phyloP scores from a whole-genome alignment of 2,797 vertebrate genomes.

The Notolabrus celidotus region DNA sequence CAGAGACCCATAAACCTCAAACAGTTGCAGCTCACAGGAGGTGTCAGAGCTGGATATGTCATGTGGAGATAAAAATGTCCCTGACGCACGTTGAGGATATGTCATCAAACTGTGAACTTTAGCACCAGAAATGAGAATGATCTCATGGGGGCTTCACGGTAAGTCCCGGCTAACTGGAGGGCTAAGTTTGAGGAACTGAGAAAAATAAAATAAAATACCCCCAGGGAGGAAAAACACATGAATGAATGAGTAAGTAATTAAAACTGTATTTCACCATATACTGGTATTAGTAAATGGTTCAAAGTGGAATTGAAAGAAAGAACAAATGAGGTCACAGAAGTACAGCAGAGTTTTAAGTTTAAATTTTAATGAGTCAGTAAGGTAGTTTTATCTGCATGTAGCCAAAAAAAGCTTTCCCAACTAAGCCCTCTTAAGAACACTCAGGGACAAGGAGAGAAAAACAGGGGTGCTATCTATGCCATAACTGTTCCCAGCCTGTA shows the following conservation, averaged over 20 bases:
- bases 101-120: slow-evolving; percentile 54
- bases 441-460: background rate
- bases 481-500: background rate
- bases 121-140: slow-evolving; percentile 48
- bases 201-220: no score
- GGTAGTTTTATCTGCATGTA: no score
- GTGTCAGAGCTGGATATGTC: background rate
- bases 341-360: no score
- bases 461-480: background rate
- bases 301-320: no score
- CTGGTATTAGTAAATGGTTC: no score
- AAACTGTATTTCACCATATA: background rate
- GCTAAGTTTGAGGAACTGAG: slow-evolving; percentile 39
- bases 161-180: background rate
- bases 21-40: background rate
- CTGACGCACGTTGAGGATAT: slow-evolving; percentile 35
- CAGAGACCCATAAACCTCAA: background rate
- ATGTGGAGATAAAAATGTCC: slow-evolving; percentile 12
- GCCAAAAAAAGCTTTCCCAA: no score
- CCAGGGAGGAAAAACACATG: background rate
- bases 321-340: no score
- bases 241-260: background rate
- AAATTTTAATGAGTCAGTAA: no score
- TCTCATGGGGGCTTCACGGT: slow-evolving; percentile 15
- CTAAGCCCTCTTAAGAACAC: no score